A percentile compares a stretch with the other conserved stretches of the same genome.
These are phyloP conservation scores for Tiliqua scincoides DNA, from an alignment of 2,113 vertebrate genomes.

Conservation along the genomic window DNA sequence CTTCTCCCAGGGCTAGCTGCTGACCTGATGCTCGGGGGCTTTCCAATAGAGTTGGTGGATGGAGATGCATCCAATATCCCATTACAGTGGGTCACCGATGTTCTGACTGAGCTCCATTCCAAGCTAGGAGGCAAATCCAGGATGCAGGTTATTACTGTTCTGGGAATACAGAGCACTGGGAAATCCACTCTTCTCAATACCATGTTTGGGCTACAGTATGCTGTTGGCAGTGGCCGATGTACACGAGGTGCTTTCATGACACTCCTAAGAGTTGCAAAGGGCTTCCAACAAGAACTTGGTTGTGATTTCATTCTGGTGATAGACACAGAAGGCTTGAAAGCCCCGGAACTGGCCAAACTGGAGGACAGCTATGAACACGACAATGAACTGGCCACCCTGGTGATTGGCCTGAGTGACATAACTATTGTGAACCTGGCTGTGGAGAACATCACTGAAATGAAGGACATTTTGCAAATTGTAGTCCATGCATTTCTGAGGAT, in stretches of 20 bases:
- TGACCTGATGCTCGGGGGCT: conserved; percentile 75
- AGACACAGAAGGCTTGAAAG: conserved; percentile 73
- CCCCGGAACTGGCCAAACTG: conserved; percentile 46
- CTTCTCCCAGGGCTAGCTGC: conserved; percentile 66
- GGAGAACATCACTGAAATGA: conserved; percentile 73
- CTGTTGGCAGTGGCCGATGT: conserved; percentile 61
- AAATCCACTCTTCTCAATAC: conserved; percentile 82
- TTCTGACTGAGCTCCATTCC: conserved; percentile 67
- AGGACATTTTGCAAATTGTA: conserved; percentile 66
- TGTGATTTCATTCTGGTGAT: conserved; percentile 83
- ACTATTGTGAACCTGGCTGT: conserved; percentile 74
- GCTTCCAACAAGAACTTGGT: conserved; percentile 74
- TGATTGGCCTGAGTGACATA: conserved; percentile 74
- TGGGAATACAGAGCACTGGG: conserved; percentile 83
- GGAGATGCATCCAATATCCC: conserved; percentile 80
- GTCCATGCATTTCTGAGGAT: conserved; percentile 74
- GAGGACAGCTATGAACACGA: conserved; percentile 73
- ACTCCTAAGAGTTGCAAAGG: conserved; percentile 70
- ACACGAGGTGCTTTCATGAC: conserved; percentile 77
- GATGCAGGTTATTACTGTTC: conserved; percentile 76
- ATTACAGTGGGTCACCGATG: conserved; percentile 78
- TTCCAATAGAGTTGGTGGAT: conserved; percentile 82
- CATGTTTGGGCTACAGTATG: conserved; percentile 82
- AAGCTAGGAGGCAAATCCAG: conserved; percentile 69
- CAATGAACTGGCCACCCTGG: conserved; percentile 76